Percentiles rank a stretch among this genome's conserved stretches.
Evolutionary conservation across 2,113 vertebrate species (phyloP).

Genomic region (Craseonycteris thonglongyai): DNA sequence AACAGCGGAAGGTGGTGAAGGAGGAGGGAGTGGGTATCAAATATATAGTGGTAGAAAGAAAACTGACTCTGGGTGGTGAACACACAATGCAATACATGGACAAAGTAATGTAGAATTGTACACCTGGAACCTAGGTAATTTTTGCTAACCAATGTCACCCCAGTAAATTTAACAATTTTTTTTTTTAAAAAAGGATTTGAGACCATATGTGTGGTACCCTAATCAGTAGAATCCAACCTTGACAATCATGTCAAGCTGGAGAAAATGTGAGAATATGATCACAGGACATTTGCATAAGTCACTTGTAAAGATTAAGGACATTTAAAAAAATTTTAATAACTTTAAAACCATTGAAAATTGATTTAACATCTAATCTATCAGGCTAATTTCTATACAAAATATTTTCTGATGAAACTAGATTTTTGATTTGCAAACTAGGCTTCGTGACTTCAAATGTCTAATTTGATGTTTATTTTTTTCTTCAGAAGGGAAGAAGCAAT

Average conservation of each 20-base stretch:
- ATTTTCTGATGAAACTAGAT: not conserved
- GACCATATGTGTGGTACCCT: not conserved
- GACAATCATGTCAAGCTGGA: not conserved
- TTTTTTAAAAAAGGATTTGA: too few relatives aligned
- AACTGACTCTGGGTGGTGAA: too few relatives aligned
- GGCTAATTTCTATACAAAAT: not conserved
- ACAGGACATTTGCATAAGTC: not conserved
- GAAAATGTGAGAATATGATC: not conserved
- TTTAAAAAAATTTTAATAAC: not conserved
- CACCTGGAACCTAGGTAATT: too few relatives aligned
- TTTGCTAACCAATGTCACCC: too few relatives aligned
- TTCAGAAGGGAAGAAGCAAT: not conserved
- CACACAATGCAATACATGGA: too few relatives aligned
- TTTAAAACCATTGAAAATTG: not conserved
- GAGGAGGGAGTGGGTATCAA: too few relatives aligned
- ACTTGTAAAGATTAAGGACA: not conserved
- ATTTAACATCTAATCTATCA: not conserved
- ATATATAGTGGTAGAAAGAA: too few relatives aligned
- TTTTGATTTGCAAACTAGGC: not conserved
- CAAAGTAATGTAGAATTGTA: too few relatives aligned
- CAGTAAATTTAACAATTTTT: too few relatives aligned
- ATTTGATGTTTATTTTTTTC: not conserved
- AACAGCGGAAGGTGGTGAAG: too few relatives aligned
- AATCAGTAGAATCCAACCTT: not conserved
- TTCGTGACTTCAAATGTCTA: not conserved